phyloP scores from a whole-genome alignment of 2,797 vertebrate species.

The Mus spretus region DNA sequence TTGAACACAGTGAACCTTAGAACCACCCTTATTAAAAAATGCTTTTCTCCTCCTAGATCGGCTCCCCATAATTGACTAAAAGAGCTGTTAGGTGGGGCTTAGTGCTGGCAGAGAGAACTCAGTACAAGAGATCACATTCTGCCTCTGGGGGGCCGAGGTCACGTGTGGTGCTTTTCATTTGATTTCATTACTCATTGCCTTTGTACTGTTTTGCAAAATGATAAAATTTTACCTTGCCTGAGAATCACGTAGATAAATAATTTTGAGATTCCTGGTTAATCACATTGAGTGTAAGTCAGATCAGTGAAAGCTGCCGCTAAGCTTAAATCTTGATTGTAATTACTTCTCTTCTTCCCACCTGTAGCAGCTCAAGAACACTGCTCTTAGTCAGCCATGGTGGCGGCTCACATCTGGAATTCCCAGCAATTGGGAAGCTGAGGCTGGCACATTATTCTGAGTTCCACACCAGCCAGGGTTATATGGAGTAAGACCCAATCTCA shows the following conservation, averaged over 20 bases:
- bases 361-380: constrained; percentile 11
- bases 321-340: constrained; percentile 31
- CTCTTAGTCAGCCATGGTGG: neutral
- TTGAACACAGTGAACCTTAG: constrained; percentile 60
- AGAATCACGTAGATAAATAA: constrained; percentile 46
- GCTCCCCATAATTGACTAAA: constrained; percentile 60
- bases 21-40: constrained; percentile 27
- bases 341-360: constrained; percentile 36
- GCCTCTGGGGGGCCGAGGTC: neutral
- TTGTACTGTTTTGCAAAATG: constrained; percentile 65
- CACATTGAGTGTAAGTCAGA: neutral
- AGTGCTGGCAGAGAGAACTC: neutral
- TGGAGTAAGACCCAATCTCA: neutral
- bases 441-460: neutral
- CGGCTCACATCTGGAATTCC: neutral
- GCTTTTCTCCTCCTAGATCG: constrained; percentile 51
- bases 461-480: neutral
- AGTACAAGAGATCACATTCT: constrained; percentile 18
- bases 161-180: constrained; percentile 32
- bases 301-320: constrained; percentile 59
- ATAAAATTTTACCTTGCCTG: constrained; percentile 24
- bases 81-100: constrained; percentile 32
- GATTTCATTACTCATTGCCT: constrained; percentile 15
- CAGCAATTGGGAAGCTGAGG: neutral
- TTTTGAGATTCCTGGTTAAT: constrained; percentile 26